Percentiles rank a stretch among this genome's conserved stretches.
phyloP scores from a whole-genome alignment of 2,888 invertebrate species.

The Caenorhabditis becei region DNA sequence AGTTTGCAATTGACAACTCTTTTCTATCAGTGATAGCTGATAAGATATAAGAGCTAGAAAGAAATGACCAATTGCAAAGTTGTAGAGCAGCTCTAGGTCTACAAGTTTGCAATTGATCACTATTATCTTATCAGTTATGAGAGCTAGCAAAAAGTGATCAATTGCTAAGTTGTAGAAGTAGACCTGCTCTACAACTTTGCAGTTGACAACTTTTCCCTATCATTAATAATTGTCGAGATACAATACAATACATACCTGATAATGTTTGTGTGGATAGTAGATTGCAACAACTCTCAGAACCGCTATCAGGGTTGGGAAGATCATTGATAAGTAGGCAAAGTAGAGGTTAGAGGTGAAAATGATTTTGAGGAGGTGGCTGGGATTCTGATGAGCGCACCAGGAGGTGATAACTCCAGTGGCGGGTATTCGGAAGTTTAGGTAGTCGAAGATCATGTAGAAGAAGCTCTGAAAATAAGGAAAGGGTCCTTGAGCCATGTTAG shows the following conservation, averaged over 20 bases:
- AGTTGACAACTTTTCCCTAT: no score
- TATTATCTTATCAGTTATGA: no score
- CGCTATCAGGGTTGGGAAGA: conserved; percentile 24
- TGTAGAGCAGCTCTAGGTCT: no score
- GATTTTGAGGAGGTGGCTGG: conserved; percentile 10
- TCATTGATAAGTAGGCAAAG: conserved; percentile 14
- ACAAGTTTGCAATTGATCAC: no score
- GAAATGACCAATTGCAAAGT: no score
- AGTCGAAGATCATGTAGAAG: conserved; percentile 22
- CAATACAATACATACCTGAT: neutral
- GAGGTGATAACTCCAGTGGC: conserved; percentile 29
- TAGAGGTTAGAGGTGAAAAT: conserved; percentile 9
- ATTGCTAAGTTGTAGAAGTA: neutral
- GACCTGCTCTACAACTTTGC: no score
- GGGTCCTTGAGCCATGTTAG: no score
- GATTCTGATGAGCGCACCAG: conserved; percentile 28
- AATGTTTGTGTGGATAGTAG: conserved; percentile 15
- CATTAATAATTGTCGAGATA: neutral
- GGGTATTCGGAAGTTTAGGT: conserved; percentile 18
- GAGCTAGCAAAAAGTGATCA: no score
- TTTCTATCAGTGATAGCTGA: no score
- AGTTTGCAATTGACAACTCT: no score
- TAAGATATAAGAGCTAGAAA: no score
- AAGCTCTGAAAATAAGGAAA: conserved; percentile 11
- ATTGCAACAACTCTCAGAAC: conserved; percentile 16